These are phyloP conservation scores for Bibio marci DNA, from an alignment of 2,888 invertebrate genomes.

Conservation along the genomic window DNA sequence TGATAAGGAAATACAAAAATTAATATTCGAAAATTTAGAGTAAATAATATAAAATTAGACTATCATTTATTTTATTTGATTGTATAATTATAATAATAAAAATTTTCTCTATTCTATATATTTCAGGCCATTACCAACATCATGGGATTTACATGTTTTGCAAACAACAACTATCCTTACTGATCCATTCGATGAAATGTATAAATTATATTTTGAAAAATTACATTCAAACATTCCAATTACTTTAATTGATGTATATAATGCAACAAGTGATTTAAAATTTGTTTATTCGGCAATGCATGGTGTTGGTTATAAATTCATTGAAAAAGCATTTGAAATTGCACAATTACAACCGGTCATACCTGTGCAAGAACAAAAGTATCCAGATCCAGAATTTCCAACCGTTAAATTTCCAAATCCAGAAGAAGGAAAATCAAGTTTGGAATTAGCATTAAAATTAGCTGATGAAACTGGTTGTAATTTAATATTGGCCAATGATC, in stretches of 20 bases:
- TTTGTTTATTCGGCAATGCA: conserved; percentile 96
- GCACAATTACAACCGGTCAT: conserved; percentile 45
- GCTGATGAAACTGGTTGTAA: conserved; percentile 52
- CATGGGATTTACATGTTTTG: conserved; percentile 59
- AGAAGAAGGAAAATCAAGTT: conserved; percentile 76
- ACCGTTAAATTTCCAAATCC: conserved; percentile 97
- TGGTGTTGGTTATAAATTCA: conserved; percentile 77
- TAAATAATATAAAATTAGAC: conserved; percentile 21
- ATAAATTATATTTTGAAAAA: conserved; percentile 45
- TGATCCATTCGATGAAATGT: conserved; percentile 56
- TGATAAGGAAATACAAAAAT: conserved; percentile 68
- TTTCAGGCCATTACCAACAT: conserved; percentile 48
- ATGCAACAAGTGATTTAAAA: conserved; percentile 37
- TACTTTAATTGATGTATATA: conserved; percentile 33
- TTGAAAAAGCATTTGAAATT: conserved; percentile 53
- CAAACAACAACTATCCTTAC: conserved; percentile 34
- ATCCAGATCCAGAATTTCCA: conserved; percentile 91
- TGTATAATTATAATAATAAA: too few species aligned
- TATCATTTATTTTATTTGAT: too few species aligned
- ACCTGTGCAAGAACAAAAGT: conserved; percentile 45
- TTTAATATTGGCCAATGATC: conserved; percentile 90
- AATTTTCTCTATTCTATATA: neutral
- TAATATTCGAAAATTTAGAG: conserved; percentile 57
- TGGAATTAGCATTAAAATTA: conserved; percentile 56
- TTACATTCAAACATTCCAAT: conserved; percentile 37